These are phyloP conservation scores for Actinopyga echinites DNA, from an alignment of 53 echinoderm and acorn worm genomes.

Conservation along the genomic window DNA sequence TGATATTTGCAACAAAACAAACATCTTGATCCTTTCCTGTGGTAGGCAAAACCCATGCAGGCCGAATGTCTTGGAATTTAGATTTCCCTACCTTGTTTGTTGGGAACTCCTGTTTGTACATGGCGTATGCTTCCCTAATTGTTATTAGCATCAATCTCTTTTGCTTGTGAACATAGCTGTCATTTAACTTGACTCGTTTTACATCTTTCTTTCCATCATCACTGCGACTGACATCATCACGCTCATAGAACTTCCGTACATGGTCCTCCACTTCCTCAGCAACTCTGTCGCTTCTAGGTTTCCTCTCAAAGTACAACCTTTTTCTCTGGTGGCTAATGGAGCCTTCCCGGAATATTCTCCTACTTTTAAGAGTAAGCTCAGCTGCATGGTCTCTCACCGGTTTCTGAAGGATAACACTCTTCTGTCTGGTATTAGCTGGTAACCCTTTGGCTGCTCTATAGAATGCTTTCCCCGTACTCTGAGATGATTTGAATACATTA, in stretches of 20 bases:
- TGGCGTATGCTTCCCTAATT: constrained; percentile 13
- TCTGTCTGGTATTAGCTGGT: too few relatives aligned
- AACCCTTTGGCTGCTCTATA: too few relatives aligned
- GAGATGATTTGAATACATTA: too few relatives aligned
- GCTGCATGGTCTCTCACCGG: too few relatives aligned
- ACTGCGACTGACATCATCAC: constrained; percentile 43
- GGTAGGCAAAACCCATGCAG: constrained; percentile 11
- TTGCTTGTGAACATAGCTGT: background rate
- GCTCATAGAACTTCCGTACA: constrained; percentile 31
- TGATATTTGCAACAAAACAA: constrained; percentile 31
- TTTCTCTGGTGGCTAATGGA: background rate
- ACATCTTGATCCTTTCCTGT: constrained; percentile 38
- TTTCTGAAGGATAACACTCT: too few relatives aligned
- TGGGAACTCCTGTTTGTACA: constrained; percentile 1
- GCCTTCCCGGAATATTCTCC: too few relatives aligned
- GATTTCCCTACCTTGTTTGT: background rate
- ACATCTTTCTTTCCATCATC: constrained; percentile 33
- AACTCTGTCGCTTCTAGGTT: constrained; percentile 5
- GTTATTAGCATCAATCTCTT: constrained; percentile 38
- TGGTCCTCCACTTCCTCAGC: constrained; percentile 12
- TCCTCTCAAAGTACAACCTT: constrained; percentile 9
- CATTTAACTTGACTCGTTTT: background rate
- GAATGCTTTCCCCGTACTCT: too few relatives aligned
- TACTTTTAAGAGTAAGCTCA: too few relatives aligned
- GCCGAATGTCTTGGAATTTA: constrained; percentile 10